These are phyloP conservation scores for Linnaemya vulpina DNA, from an alignment of 2,888 invertebrate genomes.

Conservation along the genomic window DNA sequence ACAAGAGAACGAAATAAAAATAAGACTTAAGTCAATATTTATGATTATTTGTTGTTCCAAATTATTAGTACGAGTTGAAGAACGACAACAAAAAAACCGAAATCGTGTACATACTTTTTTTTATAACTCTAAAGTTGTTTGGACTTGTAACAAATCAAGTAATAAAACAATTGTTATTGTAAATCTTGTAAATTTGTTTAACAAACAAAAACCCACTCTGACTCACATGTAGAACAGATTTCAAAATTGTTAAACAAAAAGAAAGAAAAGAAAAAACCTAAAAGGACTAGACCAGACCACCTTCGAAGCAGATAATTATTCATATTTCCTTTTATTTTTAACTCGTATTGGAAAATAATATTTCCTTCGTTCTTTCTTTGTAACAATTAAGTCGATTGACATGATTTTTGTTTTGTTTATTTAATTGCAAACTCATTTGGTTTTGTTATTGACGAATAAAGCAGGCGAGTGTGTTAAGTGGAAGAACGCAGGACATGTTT, in stretches of 20 bases:
- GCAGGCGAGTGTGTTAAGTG: conserved; percentile 26
- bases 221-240: conserved; percentile 67
- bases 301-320: conserved; percentile 41
- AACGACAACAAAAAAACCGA: conserved; percentile 17
- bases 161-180: conserved; percentile 62
- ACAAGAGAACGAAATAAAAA: conserved; percentile 27
- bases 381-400: conserved; percentile 48
- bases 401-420: background rate
- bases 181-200: conserved; percentile 36
- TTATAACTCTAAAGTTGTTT: conserved; percentile 1
- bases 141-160: conserved; percentile 38
- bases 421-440: conserved; percentile 46
- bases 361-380: conserved; percentile 42
- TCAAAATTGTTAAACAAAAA: conserved; percentile 44
- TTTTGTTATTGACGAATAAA: conserved; percentile 34
- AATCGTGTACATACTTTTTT: conserved; percentile 59
- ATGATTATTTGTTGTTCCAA: conserved; percentile 68
- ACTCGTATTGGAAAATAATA: conserved; percentile 21
- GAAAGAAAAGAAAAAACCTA: no score
- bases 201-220: conserved; percentile 24
- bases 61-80: conserved; percentile 50
- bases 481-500: conserved; percentile 31
- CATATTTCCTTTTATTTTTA: conserved; percentile 18
- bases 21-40: conserved; percentile 51
- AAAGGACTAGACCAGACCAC: conserved; percentile 58